phyloP scores from a whole-genome alignment of 2,113 vertebrate genomes.

The Urocolius indicus region DNA sequence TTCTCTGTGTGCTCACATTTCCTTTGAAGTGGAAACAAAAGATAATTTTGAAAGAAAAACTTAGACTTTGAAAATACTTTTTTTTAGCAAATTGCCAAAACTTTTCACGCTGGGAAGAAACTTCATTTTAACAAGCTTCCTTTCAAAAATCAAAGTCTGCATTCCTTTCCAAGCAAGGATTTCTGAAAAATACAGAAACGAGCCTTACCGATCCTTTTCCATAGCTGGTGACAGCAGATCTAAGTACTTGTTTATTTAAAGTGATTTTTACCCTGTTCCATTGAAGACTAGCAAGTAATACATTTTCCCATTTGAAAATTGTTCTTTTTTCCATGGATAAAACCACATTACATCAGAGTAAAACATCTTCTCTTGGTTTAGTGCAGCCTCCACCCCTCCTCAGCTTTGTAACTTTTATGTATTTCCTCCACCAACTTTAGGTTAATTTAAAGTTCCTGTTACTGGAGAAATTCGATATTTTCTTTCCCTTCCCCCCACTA shows the following conservation, averaged over 20 bases:
- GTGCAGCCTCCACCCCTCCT: not conserved
- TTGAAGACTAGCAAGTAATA: not conserved
- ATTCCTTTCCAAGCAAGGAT: not conserved
- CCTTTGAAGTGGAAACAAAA: slow-evolving; percentile 49
- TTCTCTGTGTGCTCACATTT: not conserved
- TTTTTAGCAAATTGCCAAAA: slow-evolving; percentile 38
- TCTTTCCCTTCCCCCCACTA: not conserved
- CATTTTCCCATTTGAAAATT: not conserved
- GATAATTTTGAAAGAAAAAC: slow-evolving; percentile 55
- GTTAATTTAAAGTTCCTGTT: not conserved
- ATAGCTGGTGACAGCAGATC: not conserved
- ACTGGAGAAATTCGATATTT: not conserved
- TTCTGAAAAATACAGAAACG: slow-evolving; percentile 12
- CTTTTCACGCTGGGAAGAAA: slow-evolving; percentile 6
- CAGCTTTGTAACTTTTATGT: not conserved
- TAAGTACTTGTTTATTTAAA: not conserved
- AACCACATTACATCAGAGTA: not conserved
- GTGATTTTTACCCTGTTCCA: not conserved
- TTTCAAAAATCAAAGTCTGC: not conserved
- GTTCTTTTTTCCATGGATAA: not conserved
- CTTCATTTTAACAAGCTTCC: slow-evolving; percentile 24
- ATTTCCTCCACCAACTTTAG: not conserved
- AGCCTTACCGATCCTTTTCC: not conserved
- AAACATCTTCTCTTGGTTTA: not conserved
- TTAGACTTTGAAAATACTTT: slow-evolving; percentile 31